Percentiles rank a stretch among this genome's conserved stretches.
These are phyloP conservation scores for Drosophila nigrodunni DNA, from an alignment of 1,140 invertebrate genomes.

Conservation along the genomic window DNA sequence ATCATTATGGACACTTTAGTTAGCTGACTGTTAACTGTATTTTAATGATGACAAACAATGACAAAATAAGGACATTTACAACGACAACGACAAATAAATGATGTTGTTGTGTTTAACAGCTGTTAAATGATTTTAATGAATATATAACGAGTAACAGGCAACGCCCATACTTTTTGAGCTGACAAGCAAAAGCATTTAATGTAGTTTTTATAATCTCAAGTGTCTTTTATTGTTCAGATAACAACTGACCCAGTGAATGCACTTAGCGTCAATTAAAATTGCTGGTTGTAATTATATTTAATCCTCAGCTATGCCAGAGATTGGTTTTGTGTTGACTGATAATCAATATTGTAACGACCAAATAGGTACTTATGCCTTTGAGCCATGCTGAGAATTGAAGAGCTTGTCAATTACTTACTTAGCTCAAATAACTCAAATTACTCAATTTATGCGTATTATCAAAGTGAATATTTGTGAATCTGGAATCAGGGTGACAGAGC, in stretches of 20 bases:
- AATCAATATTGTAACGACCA: conserved; percentile 10
- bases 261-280: conserved; percentile 58
- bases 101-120: conserved; percentile 29
- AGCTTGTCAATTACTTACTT: conserved; percentile 30
- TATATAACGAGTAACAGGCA: conserved; percentile 24
- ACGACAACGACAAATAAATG: conserved; percentile 10
- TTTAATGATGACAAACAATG: conserved; percentile 65
- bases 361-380: conserved; percentile 18
- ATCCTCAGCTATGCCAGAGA: not conserved
- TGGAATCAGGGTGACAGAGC: conserved; percentile 8
- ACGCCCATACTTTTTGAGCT: not conserved
- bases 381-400: conserved; percentile 6
- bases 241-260: not conserved
- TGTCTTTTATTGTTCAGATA: conserved; percentile 55
- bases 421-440: conserved; percentile 29
- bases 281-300: conserved; percentile 43
- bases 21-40: conserved; percentile 48
- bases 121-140: conserved; percentile 58
- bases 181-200: conserved; percentile 56
- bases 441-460: conserved; percentile 19
- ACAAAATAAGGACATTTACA: conserved; percentile 3
- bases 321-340: not conserved
- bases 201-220: conserved; percentile 75
- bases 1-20: conserved; percentile 34
- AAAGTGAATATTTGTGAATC: conserved; percentile 15